Percentiles rank a stretch among this genome's conserved stretches.
These are phyloP conservation scores for Scartelaos histophorus DNA, from an alignment of 2,113 vertebrate genomes.

Conservation along the genomic window DNA sequence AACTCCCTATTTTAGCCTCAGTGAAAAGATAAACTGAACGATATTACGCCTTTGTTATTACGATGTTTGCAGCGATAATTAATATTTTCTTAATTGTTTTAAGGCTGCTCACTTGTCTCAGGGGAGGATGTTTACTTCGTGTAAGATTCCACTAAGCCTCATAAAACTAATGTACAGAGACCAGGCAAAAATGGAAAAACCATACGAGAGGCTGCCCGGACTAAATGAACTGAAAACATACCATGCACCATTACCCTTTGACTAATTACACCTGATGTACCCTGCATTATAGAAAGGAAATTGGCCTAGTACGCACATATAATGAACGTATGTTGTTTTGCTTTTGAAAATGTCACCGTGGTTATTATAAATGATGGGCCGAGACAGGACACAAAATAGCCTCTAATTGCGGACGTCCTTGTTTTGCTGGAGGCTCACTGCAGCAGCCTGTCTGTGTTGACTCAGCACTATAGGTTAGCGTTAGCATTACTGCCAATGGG, in stretches of 20 bases:
- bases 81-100: background rate
- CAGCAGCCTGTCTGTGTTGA: conserved; percentile 35
- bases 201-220: background rate
- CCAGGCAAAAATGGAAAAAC: background rate
- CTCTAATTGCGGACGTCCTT: conserved; percentile 39
- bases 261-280: background rate
- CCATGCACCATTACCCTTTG: background rate
- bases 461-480: conserved; percentile 48
- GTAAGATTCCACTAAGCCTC: background rate
- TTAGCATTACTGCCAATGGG: background rate
- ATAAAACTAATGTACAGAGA: background rate
- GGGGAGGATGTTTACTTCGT: background rate
- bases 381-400: background rate
- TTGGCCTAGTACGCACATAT: background rate
- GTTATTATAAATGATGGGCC: background rate
- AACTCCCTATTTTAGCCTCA: no score
- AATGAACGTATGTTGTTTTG: background rate
- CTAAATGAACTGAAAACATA: conserved; percentile 8
- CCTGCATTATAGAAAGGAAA: background rate
- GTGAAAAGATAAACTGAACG: no score
- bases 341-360: background rate
- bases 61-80: background rate
- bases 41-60: background rate
- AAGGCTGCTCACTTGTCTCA: background rate
- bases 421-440: conserved; percentile 32